These are phyloP conservation scores for Cairina moschata DNA, from an alignment of 2,113 vertebrate species.

Conservation along the genomic window DNA sequence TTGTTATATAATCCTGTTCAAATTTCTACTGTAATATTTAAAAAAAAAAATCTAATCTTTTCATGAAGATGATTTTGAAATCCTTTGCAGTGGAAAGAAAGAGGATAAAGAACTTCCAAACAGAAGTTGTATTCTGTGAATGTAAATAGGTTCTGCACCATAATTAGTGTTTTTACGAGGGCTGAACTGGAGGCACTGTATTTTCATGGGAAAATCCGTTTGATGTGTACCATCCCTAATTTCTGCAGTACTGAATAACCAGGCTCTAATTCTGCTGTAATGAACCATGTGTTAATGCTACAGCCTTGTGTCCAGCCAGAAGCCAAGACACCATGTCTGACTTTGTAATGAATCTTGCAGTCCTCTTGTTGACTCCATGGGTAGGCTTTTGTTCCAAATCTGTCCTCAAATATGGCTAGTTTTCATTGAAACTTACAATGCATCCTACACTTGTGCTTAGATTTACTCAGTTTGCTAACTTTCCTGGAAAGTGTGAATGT, in stretches of 20 bases:
- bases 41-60: neutral
- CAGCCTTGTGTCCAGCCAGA: conserved; percentile 53
- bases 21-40: neutral
- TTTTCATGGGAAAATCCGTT: conserved; percentile 67
- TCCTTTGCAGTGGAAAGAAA: neutral
- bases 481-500: neutral
- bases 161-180: conserved; percentile 48
- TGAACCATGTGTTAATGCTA: conserved; percentile 60
- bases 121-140: neutral
- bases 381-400: conserved; percentile 45
- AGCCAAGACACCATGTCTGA: conserved; percentile 56
- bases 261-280: conserved; percentile 47
- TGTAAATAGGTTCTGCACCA: neutral
- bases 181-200: neutral
- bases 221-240: conserved; percentile 62
- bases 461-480: neutral
- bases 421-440: neutral
- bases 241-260: conserved; percentile 23
- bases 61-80: neutral
- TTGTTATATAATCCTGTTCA: neutral
- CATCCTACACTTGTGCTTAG: neutral
- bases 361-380: conserved; percentile 5
- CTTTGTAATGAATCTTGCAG: conserved; percentile 65
- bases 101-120: neutral
- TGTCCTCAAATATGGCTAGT: neutral